phyloP scores from a whole-genome alignment of 2,888 invertebrate species.

The Boloria euphrosyne region DNA sequence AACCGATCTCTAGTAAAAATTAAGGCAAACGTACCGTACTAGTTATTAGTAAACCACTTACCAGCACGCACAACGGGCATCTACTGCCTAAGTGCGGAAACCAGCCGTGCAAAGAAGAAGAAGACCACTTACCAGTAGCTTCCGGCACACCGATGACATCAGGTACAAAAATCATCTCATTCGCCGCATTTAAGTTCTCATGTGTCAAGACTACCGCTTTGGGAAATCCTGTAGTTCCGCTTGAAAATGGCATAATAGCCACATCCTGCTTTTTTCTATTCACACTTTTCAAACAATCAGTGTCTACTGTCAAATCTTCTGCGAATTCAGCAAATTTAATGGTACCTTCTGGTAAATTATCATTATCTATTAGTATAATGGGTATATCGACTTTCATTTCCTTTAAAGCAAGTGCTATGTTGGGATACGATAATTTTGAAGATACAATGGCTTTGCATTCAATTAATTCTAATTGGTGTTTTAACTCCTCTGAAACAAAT shows the following conservation, averaged over 20 bases:
- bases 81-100: no score
- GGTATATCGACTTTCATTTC: conserved; percentile 73
- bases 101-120: no score
- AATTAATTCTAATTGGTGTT: conserved; percentile 83
- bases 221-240: conserved; percentile 92
- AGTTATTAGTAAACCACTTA: neutral
- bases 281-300: conserved; percentile 71
- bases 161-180: conserved; percentile 64
- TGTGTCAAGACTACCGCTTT: conserved; percentile 88
- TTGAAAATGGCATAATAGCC: conserved; percentile 90
- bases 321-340: conserved; percentile 86
- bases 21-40: no score
- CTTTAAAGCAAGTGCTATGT: conserved; percentile 73
- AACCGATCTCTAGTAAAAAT: no score
- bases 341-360: conserved; percentile 76
- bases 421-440: conserved; percentile 75
- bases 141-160: conserved; percentile 64
- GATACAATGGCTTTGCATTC: conserved; percentile 86
- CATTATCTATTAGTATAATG: conserved; percentile 74
- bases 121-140: conserved; percentile 67
- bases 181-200: conserved; percentile 77
- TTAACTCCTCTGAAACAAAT: conserved; percentile 85
- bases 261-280: conserved; percentile 80
- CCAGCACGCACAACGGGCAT: no score
- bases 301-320: conserved; percentile 77